Evolutionary conservation across 2,797 vertebrate genomes (phyloP).

Genomic region (Adrianichthys oophorus): DNA sequence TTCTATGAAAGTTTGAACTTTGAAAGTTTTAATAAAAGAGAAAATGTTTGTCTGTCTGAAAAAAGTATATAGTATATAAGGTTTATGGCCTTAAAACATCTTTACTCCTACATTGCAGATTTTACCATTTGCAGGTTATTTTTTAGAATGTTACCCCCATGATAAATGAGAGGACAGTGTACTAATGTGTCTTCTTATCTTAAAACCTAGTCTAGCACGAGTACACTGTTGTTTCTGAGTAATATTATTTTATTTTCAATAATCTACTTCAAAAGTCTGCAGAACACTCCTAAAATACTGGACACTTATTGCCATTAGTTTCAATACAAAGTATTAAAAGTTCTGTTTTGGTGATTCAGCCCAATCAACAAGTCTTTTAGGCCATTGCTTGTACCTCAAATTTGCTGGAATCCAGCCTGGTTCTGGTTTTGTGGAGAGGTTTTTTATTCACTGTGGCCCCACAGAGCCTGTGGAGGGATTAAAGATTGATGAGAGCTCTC

Average conservation of each 20-base stretch:
- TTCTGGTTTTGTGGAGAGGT: conserved; percentile 60
- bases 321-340: conserved; percentile 45
- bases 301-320: conserved; percentile 24
- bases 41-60: too few relatives aligned
- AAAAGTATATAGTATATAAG: too few relatives aligned
- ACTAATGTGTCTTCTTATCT: too few relatives aligned
- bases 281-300: conserved; percentile 9
- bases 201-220: too few relatives aligned
- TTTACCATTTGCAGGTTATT: too few relatives aligned
- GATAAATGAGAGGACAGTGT: too few relatives aligned
- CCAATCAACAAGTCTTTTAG: conserved; percentile 65
- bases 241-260: conserved; percentile 21
- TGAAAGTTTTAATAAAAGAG: too few relatives aligned
- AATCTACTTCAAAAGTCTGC: conserved; percentile 22
- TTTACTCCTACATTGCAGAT: too few relatives aligned
- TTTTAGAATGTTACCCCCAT: too few relatives aligned
- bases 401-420: conserved; percentile 51
- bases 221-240: conserved; percentile 1
- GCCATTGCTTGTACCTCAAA: conserved; percentile 68
- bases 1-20: too few relatives aligned
- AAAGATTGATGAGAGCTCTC: conserved; percentile 79
- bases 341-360: conserved; percentile 55
- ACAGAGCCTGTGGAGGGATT: conserved; percentile 68
- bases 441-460: conserved; percentile 64
- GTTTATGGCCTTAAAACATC: too few relatives aligned